These are phyloP conservation scores for Chrysomela aeneicollis DNA, from an alignment of 2,888 invertebrate species.

Conservation along the genomic window DNA sequence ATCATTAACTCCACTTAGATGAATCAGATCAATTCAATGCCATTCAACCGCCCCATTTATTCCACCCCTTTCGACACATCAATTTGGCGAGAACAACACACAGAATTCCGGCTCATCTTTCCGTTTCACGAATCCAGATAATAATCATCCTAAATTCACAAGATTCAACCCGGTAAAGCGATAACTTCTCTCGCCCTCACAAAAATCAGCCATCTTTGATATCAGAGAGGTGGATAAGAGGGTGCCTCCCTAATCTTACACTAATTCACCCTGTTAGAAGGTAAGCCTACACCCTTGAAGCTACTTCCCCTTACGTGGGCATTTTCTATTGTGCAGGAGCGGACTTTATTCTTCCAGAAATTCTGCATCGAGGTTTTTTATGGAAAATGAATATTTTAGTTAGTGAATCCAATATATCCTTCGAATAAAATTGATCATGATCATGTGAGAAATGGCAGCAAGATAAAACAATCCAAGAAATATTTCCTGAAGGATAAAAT, in stretches of 20 bases:
- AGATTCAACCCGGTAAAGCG: conserved; percentile 17
- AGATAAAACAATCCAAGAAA: too few species aligned
- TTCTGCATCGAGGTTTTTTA: too few species aligned
- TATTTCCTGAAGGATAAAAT: too few species aligned
- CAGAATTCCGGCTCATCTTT: background rate
- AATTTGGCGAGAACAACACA: background rate
- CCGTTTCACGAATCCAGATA: conserved; percentile 8
- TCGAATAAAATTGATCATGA: too few species aligned
- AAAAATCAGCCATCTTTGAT: conserved; percentile 57
- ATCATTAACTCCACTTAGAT: too few species aligned
- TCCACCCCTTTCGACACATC: background rate
- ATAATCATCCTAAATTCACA: conserved; percentile 22
- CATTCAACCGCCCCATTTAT: too few species aligned
- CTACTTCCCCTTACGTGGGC: conserved; percentile 30
- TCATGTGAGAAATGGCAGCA: too few species aligned
- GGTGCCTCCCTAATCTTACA: conserved; percentile 54
- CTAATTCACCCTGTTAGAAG: conserved; percentile 56
- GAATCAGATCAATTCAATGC: too few species aligned
- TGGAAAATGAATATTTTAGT: too few species aligned
- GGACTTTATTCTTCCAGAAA: background rate
- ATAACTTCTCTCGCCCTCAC: conserved; percentile 24
- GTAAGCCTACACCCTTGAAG: conserved; percentile 54
- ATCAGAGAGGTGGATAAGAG: conserved; percentile 50
- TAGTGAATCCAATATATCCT: too few species aligned
- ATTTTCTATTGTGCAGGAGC: conserved; percentile 19